Evolutionary conservation across 2,113 vertebrate genomes (phyloP), one percentile per base, ranked within the genome.

Genomic region (Tiliqua scincoides): DNA sequence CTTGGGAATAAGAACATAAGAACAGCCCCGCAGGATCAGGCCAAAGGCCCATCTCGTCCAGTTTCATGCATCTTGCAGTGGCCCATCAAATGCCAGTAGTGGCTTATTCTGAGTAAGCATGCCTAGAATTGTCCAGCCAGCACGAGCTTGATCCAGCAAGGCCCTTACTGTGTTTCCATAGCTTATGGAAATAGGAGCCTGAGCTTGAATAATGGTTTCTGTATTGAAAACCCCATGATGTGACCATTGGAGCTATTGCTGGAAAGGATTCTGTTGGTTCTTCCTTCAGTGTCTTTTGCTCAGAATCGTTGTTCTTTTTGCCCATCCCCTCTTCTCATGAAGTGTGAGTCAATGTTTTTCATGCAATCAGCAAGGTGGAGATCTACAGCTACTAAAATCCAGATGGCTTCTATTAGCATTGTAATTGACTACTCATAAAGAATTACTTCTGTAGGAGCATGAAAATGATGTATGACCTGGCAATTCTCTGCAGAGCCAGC

Each of bases 281-380:
- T 3, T 52, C 59, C 83, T 84, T 82, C 84, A n/a, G n/a, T 82
- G 40, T 11, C 25, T 27, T 43, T 74, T 74, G 71, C 15, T 5
- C n/a, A n/a, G n/a, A n/a, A 40, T 89, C 89, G 90, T 73, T 90
- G 93, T 94, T 77, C 77, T 88, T 37, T 91, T 89, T 92, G 48
- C 84, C 30, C 83, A 82, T 91, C 72, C 88, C 14, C 87, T 57
- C 0, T 4, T 77, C 80, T 59, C 35, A 92, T n/a, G 11, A 75
- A 40, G 68, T 6, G 8, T 87, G 84, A 62, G 68, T 91, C 89
- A 91, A 84, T 80, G 78, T 3, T 3, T 2, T 74, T 92, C 78
- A 80, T 89, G 65, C 23, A 85, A 84, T 48, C 15, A 37, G 12
- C 79, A 70, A 85, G 37, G 20, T 89, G 27, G 0, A 87, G 61